Percentiles rank a stretch among this genome's conserved stretches.
Conservation (phyloP, 2,888 invertebrate species). For the Amiota minor region DNA sequence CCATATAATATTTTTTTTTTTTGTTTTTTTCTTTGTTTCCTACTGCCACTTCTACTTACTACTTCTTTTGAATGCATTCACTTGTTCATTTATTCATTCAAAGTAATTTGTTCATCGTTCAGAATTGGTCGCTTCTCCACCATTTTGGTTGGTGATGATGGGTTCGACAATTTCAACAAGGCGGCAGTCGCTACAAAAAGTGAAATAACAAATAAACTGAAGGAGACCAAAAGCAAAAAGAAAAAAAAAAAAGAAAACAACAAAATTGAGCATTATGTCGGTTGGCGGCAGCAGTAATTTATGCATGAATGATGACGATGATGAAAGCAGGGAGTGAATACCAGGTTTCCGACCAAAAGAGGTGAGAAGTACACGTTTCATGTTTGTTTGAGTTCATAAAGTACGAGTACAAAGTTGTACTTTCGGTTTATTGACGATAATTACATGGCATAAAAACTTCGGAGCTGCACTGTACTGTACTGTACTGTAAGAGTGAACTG, state of each 20-base stretch:
- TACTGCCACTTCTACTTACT: background rate
- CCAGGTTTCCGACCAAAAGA: background rate
- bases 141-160: background rate
- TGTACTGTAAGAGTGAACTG: too few species aligned
- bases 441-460: slow-evolving; percentile 6
- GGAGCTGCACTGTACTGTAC: too few species aligned
- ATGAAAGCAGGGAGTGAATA: background rate
- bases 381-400: background rate
- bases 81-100: background rate
- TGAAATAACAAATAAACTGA: background rate
- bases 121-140: slow-evolving; percentile 6
- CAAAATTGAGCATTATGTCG: background rate
- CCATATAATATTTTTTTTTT: background rate
- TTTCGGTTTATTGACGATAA: slow-evolving; percentile 17
- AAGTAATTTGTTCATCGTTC: slow-evolving; percentile 28
- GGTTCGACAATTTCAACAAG: background rate
- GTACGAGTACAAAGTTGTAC: background rate
- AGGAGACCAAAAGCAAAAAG: background rate
- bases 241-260: too few species aligned
- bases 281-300: background rate
- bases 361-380: background rate
- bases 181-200: background rate
- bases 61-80: slow-evolving; percentile 1
- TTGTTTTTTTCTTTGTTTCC: background rate
- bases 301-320: background rate